A percentile compares a stretch with the other conserved stretches of the same genome.
Conservation (phyloP, 2,888 invertebrate species). For the Hyalella azteca region DNA sequence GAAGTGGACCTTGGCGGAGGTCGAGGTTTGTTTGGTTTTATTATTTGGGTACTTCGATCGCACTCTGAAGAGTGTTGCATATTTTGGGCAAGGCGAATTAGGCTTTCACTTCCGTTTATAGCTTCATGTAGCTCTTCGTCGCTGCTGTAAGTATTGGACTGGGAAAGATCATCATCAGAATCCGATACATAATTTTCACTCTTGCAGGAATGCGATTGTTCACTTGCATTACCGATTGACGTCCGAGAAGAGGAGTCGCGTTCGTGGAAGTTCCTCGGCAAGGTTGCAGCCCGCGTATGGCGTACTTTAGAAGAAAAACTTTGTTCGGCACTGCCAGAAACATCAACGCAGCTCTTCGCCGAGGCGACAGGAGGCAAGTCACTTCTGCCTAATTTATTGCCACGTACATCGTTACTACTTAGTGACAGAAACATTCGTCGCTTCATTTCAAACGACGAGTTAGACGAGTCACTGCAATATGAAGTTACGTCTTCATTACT, state of each 20-base stretch:
- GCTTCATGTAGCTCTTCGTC: not conserved
- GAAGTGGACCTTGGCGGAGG: constrained; percentile 22
- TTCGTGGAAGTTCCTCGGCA: not conserved
- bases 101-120: not conserved
- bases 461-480: not conserved
- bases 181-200: not conserved
- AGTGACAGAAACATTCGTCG: constrained; percentile 24
- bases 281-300: not conserved
- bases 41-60: not conserved
- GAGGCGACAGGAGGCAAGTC: not conserved
- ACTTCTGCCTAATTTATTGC: not conserved
- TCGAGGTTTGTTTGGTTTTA: not conserved
- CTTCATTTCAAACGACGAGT: constrained; percentile 21
- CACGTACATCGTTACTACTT: constrained; percentile 21
- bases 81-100: not conserved
- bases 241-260: not conserved
- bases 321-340: not conserved
- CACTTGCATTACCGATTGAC: not conserved
- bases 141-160: not conserved
- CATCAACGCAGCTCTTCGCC: constrained; percentile 11
- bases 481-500: constrained; percentile 16
- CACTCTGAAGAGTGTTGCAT: not conserved
- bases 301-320: not conserved
- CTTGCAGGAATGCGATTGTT: not conserved
- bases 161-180: not conserved